Conservation (phyloP, 2,888 invertebrate genomes). For the Amblyjoppa proteus region DNA sequence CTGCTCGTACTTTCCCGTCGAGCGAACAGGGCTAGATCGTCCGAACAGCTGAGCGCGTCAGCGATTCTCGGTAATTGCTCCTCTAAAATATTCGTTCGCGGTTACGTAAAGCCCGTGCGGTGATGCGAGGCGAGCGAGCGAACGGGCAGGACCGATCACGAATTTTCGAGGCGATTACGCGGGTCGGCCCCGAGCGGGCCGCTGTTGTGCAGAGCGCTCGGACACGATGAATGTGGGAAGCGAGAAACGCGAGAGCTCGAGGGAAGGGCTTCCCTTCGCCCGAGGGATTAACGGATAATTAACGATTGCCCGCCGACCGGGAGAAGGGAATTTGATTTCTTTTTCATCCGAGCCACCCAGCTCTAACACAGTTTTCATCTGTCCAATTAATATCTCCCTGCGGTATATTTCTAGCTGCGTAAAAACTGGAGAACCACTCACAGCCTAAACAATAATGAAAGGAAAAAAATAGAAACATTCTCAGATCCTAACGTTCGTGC, state of each 20-base stretch:
- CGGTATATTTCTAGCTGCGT: neutral
- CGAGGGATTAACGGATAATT: slow-evolving; percentile 69
- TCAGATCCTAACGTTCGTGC: too few relatives aligned
- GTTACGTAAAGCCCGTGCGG: slow-evolving; percentile 54
- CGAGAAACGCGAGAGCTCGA: slow-evolving; percentile 50
- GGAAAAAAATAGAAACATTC: too few relatives aligned
- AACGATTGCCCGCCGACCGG: slow-evolving; percentile 63
- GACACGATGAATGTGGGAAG: slow-evolving; percentile 67
- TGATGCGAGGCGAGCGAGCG: slow-evolving; percentile 24
- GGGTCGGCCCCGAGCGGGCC: slow-evolving; percentile 47
- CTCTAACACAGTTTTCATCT: slow-evolving; percentile 50
- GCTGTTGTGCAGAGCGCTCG: slow-evolving; percentile 57
- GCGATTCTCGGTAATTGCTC: slow-evolving; percentile 41
- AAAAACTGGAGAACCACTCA: neutral
- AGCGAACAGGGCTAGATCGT: neutral
- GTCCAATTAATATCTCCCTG: slow-evolving; percentile 43
- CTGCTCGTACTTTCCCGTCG: neutral
- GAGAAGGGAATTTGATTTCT: slow-evolving; percentile 65
- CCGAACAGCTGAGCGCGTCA: slow-evolving; percentile 26
- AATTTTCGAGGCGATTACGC: slow-evolving; percentile 68
- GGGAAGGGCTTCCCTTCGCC: slow-evolving; percentile 65
- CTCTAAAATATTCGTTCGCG: slow-evolving; percentile 60
- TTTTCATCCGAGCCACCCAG: slow-evolving; percentile 30
- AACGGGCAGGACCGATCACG: slow-evolving; percentile 49
- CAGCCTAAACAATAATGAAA: too few relatives aligned